Percentiles rank a stretch among this genome's conserved stretches.
These are phyloP conservation scores for Archegozetes longisetosus DNA, from an alignment of 1,140 invertebrate genomes.

Conservation along the genomic window DNA sequence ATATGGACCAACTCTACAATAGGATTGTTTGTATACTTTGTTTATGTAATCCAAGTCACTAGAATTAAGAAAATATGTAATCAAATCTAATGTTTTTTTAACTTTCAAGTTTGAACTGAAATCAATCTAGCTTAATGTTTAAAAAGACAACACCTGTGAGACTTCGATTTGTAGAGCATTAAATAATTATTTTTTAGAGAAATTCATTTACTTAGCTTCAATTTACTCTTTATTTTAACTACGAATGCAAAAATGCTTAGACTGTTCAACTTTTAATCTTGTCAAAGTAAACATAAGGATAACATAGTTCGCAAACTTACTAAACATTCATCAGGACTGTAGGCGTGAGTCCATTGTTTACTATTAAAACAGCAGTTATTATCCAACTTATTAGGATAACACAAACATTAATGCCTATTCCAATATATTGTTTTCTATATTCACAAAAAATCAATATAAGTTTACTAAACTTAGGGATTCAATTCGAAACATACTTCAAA, in stretches of 20 bases:
- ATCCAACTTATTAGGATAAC: slow-evolving; percentile 4
- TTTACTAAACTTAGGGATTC: neutral
- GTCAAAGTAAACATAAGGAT: neutral
- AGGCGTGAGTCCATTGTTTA: neutral
- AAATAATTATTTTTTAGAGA: too few species aligned
- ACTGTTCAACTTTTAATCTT: too few species aligned
- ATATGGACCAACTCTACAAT: slow-evolving; percentile 15
- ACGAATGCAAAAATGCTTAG: too few species aligned
- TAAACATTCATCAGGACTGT: slow-evolving; percentile 5
- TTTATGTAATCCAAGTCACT: slow-evolving; percentile 12
- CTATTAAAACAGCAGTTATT: slow-evolving; percentile 3
- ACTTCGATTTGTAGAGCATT: too few species aligned
- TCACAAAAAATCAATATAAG: neutral
- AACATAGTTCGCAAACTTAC: neutral
- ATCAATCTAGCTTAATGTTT: too few species aligned
- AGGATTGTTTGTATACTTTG: slow-evolving; percentile 8
- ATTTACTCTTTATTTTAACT: too few species aligned
- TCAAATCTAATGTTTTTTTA: too few species aligned
- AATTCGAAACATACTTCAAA: neutral
- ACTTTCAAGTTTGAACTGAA: too few species aligned
- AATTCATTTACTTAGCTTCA: too few species aligned
- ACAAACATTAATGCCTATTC: neutral
- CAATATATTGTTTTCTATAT: neutral
- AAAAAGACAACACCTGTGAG: too few species aligned
- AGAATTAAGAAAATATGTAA: slow-evolving; percentile 3